Conservation (phyloP, 2,888 invertebrate genomes). For the Hypsopygia costalis region DNA sequence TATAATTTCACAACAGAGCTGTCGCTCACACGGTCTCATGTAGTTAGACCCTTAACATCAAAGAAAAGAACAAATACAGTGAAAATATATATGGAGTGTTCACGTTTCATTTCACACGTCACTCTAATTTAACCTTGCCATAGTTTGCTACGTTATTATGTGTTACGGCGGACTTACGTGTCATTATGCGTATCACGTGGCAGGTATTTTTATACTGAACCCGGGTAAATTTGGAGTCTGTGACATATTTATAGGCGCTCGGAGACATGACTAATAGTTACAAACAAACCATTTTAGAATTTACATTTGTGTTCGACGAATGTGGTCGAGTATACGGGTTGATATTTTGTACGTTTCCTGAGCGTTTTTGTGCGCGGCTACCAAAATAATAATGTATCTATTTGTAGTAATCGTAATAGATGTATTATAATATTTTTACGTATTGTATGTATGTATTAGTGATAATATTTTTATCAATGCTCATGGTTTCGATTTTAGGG, state of each 20-base stretch:
- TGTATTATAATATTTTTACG: no score
- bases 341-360: background rate
- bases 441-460: no score
- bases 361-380: background rate
- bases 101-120: background rate
- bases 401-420: no score
- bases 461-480: no score
- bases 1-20: no score
- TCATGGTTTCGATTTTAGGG: no score
- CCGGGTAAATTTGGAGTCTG: background rate
- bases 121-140: background rate
- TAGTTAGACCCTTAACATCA: no score
- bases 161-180: no score
- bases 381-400: no score
- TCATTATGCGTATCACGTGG: background rate
- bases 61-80: no score
- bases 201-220: background rate
- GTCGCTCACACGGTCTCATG: no score
- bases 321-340: background rate
- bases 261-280: conserved; percentile 6
- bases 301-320: background rate
- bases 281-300: conserved; percentile 8
- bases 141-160: background rate
- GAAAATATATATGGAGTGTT: no score
- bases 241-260: conserved; percentile 3